Conservation (phyloP, 2,888 invertebrate species). For the Rhopalosiphum nymphaeae region DNA sequence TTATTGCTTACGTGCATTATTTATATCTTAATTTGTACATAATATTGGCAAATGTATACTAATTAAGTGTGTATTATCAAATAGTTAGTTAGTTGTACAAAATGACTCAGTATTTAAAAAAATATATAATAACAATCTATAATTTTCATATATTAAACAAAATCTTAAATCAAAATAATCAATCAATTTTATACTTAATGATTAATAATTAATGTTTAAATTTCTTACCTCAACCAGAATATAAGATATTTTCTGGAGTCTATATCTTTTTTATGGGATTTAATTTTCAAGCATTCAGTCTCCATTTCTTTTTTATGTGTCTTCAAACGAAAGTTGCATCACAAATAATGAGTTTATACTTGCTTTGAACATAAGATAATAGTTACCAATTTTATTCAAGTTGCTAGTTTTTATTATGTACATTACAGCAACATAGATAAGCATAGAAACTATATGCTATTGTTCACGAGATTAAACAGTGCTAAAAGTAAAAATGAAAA, state of each 20-base stretch:
- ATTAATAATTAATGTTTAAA: constrained; percentile 2
- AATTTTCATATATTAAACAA: neutral
- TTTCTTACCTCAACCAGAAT: constrained; percentile 60
- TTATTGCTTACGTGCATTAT: neutral
- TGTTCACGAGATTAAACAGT: constrained; percentile 14
- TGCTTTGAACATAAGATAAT: neutral
- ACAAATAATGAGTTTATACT: neutral
- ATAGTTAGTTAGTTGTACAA: neutral
- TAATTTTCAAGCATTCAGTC: neutral
- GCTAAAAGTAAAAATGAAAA: neutral
- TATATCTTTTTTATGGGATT: neutral
- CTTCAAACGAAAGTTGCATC: constrained; percentile 5
- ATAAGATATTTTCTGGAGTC: constrained; percentile 50
- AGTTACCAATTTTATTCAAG: neutral
- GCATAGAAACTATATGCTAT: constrained; percentile 21
- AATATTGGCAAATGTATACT: neutral
- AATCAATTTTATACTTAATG: neutral
- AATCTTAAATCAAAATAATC: neutral
- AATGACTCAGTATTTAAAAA: neutral
- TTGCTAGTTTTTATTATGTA: constrained; percentile 20
- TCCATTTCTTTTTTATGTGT: constrained; percentile 10
- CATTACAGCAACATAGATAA: constrained; percentile 36
- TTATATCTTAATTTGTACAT: neutral
- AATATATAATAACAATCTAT: neutral
- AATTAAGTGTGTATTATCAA: neutral